Conservation (phyloP, 2,797 vertebrate genomes). For the Takifugu ocellatus region DNA sequence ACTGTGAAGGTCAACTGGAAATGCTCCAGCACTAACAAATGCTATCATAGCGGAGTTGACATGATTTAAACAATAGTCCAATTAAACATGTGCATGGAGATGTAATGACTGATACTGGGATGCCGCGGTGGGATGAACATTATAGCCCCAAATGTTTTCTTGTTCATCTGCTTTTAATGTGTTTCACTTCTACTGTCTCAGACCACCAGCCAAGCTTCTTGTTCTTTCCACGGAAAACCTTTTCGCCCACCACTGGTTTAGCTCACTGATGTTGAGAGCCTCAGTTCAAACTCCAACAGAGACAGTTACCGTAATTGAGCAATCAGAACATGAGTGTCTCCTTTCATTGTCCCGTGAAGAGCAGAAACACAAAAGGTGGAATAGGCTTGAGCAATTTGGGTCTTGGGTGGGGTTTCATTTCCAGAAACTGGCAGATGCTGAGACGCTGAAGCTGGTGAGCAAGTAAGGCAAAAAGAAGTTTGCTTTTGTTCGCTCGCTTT, state of each 20-base stretch:
- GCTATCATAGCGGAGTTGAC: no score
- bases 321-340: conserved; percentile 20
- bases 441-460: no score
- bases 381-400: conserved; percentile 17
- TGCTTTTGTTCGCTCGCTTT: no score
- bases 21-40: no score
- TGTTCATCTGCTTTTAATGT: neutral
- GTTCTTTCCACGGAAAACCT: conserved; percentile 4
- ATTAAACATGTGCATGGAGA: no score
- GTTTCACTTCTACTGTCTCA: neutral
- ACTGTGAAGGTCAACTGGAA: no score
- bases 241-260: conserved; percentile 12
- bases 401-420: no score
- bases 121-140: no score
- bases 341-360: conserved; percentile 23
- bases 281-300: conserved; percentile 30
- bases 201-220: conserved; percentile 15
- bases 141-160: conserved; percentile 3
- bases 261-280: conserved; percentile 50
- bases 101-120: no score
- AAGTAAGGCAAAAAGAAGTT: no score
- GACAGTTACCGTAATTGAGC: conserved; percentile 27
- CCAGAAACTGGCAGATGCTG: no score
- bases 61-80: no score
- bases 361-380: conserved; percentile 17